Evolutionary conservation across 92 coral and sea anemone species (phyloP), one percentile per base, ranked within the genome.

Genomic region (Nematostella vectensis): DNA sequence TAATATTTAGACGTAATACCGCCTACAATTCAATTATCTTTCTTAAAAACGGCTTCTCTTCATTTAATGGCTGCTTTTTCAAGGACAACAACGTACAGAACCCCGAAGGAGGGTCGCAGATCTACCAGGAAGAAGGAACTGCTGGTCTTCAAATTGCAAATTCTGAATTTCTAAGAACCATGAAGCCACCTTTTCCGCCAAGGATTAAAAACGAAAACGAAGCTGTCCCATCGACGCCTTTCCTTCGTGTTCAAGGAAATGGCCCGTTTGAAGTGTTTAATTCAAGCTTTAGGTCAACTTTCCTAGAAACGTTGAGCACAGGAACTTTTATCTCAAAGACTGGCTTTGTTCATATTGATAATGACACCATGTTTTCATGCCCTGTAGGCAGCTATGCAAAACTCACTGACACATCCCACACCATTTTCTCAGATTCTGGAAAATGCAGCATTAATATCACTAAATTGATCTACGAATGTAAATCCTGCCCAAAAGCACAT

Each of bases 311-410:
- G 28, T 53, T 8, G 3, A 37, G 27, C 0, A 29, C 54, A 13
- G n/a, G 48, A 2, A n/a, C 60, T 17, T 55, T 31, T 16, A 70
- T 81, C 47, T 58, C 57, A 25, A 70, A 61, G 27, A 79, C 74
- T 9, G 83, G 79, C 0, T 81, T 63, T 21, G 88, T 81, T 6
- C 48, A 54, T 27, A 22, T 69, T 22, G 67, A 60, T 20, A 25
- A 54, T 9, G 11, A 28, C 18, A 59, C 76, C 2, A 16, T n/a
- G 10, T 15, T 81, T 11, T 26, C 28, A 39, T 79, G 87, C 48
- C 61, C 86, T 31, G 49, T 63, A 8, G 81, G 82, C 11, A 83
- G 86, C 51, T 48, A 57, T 57, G 44, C 78, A 25, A 40, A 60
- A 1, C 55, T 78, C 17, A 78, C 68, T 37, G 61, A 83, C 39